A percentile compares a stretch with the other conserved stretches of the same genome.
phyloP scores from a whole-genome alignment of 2,797 vertebrate genomes.

The Chaunax sp. region DNA sequence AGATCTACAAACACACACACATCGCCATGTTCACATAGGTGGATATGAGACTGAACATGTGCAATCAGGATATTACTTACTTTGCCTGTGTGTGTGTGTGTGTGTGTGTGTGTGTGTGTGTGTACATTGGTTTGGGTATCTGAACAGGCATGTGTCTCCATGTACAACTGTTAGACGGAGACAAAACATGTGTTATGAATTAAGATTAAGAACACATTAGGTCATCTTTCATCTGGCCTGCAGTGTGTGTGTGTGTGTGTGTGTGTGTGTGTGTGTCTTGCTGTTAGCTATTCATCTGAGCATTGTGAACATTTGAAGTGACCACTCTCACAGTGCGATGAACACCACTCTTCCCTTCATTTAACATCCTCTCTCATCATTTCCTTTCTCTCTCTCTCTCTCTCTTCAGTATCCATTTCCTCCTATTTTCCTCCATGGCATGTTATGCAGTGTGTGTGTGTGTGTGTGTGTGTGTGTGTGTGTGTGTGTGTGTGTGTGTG shows the following conservation, averaged over 20 bases:
- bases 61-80: too few relatives aligned
- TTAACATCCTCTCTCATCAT: conserved; percentile 60
- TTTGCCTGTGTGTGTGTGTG: conserved; percentile 5
- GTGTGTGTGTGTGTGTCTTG: conserved; percentile 3
- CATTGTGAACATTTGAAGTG: conserved; percentile 45
- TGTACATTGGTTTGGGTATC: conserved; percentile 25
- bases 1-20: too few relatives aligned
- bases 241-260: conserved; percentile 14
- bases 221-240: conserved; percentile 57
- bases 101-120: conserved; percentile 14
- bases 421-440: conserved; percentile 45
- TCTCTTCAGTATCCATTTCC: conserved; percentile 59
- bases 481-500: conserved; percentile 49
- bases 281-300: conserved; percentile 30
- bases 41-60: too few relatives aligned
- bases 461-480: conserved; percentile 38
- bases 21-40: too few relatives aligned
- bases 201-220: conserved; percentile 57
- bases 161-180: conserved; percentile 1
- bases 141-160: conserved; percentile 45
- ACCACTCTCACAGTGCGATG: conserved; percentile 54
- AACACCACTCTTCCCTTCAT: conserved; percentile 59
- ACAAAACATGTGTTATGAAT: conserved; percentile 14
- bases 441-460: conserved; percentile 57
- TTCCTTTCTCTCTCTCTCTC: conserved; percentile 32